Base-by-base conservation (phyloP, 1,140 invertebrate species). In the Tetraneura akinire region DNA sequence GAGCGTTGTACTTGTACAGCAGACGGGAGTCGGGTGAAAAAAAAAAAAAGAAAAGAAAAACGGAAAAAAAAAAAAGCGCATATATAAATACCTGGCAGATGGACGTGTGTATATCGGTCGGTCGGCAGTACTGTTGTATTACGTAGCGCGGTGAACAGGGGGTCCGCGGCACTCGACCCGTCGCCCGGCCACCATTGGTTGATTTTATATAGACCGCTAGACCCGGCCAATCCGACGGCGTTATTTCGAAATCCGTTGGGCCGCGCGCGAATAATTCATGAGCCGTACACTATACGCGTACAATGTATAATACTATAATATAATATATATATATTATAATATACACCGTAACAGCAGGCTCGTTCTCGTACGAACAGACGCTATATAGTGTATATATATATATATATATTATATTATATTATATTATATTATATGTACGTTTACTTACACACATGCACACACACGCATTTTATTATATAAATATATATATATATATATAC, bases 231-330 rank as follows among this genome's bases (percentile, higher is more conserved):
- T 78, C 73, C 51, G 55, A 47, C 29, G 51, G 53, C 53, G 53
- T 60, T 60, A 78, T 78, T 78, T 78, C 73, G 73, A 78, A 78
- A 78, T 78, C 73, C 73, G 73, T 78, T 78, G 73, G 73, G 73
- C 73, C 73, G 73, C 73, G 73, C 73, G 73, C 73, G 73, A 78
- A 78, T 78, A 78, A 78, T 78, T 78, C 73, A 78, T 78, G 73
- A 78, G 73, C 73, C 73, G 57, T 37, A 62, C 21, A 26, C 42
- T 11, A 23, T 23, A 57, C 53, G 13, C 21, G n/a, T n/a, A n/a
- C n/a, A n/a, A n/a, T 51, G n/a, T 51, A 18, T 18, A 51, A 18
- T 18, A 5, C 16, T 49, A 49, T 51, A 51, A 51, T 51, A n/a
- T n/a, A n/a, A n/a, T n/a, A n/a, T n/a, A 53, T 53, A 53, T 53